Percentiles rank a stretch among this genome's conserved stretches.
phyloP scores from a whole-genome alignment of 2,888 invertebrate species.

The Didymodactylos carnosus region DNA sequence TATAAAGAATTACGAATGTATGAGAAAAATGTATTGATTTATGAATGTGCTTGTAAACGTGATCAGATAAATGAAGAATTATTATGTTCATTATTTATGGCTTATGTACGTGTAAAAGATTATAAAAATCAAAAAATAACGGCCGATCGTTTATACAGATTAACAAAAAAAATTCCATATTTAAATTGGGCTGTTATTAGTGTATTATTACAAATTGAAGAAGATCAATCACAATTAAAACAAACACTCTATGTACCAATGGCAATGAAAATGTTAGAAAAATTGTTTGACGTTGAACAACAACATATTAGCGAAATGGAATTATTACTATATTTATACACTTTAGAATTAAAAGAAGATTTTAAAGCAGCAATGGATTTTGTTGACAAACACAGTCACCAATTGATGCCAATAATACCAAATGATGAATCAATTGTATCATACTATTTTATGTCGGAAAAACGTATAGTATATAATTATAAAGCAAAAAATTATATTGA shows the following conservation, averaged over 20 bases:
- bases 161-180: constrained; percentile 70
- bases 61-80: constrained; percentile 69
- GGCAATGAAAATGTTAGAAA: constrained; percentile 79
- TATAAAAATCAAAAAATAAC: constrained; percentile 70
- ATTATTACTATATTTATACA: not conserved
- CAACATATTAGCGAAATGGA: not conserved
- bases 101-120: constrained; percentile 70
- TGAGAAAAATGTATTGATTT: constrained; percentile 43
- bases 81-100: constrained; percentile 78
- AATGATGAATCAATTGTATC: not conserved
- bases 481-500: not conserved
- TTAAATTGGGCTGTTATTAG: constrained; percentile 98
- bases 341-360: not conserved
- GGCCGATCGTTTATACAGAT: constrained; percentile 70
- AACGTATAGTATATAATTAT: not conserved
- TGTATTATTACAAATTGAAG: constrained; percentile 62
- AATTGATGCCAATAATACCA: not conserved
- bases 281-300: constrained; percentile 55
- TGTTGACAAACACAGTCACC: not conserved
- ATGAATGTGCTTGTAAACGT: constrained; percentile 58
- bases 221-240: not conserved
- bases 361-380: not conserved
- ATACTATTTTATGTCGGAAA: not conserved
- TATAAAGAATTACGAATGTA: constrained; percentile 8
- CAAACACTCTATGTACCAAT: constrained; percentile 55